phyloP scores from a whole-genome alignment of 1,140 invertebrate genomes.

The Tachypleus tridentatus region DNA sequence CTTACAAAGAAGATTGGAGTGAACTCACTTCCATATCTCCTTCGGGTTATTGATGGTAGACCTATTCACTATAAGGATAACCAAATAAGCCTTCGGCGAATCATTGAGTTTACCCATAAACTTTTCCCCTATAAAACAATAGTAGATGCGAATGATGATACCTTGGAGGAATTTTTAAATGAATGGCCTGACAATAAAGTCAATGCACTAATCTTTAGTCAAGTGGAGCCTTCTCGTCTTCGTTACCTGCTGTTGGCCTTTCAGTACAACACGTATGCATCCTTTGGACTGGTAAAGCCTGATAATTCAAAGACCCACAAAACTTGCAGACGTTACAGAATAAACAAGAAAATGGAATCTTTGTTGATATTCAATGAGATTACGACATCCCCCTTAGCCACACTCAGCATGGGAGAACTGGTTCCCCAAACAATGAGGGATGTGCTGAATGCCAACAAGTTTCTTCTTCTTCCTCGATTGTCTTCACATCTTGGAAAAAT shows the following conservation, averaged over 20 bases:
- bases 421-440: conserved; percentile 73
- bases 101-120: conserved; percentile 70
- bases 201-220: conserved; percentile 75
- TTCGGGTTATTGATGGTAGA: conserved; percentile 67
- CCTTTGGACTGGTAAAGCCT: conserved; percentile 60
- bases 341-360: conserved; percentile 63
- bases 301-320: conserved; percentile 22
- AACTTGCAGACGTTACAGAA: conserved; percentile 42
- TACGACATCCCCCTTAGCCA: conserved; percentile 60
- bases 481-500: conserved; percentile 49
- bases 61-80: conserved; percentile 65
- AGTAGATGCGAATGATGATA: conserved; percentile 52
- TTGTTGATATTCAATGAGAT: conserved; percentile 87
- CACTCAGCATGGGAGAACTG: conserved; percentile 73
- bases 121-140: conserved; percentile 72
- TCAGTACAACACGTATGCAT: conserved; percentile 65
- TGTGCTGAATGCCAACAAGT: conserved; percentile 77
- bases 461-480: conserved; percentile 70
- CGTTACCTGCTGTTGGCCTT: conserved; percentile 80
- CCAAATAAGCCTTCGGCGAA: conserved; percentile 57
- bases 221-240: conserved; percentile 55
- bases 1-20: conserved; percentile 64
- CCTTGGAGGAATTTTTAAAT: conserved; percentile 61
- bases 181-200: conserved; percentile 87
- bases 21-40: conserved; percentile 62